phyloP scores from a whole-genome alignment of 64 coral and sea anemone species.

The Montipora foliosa region DNA sequence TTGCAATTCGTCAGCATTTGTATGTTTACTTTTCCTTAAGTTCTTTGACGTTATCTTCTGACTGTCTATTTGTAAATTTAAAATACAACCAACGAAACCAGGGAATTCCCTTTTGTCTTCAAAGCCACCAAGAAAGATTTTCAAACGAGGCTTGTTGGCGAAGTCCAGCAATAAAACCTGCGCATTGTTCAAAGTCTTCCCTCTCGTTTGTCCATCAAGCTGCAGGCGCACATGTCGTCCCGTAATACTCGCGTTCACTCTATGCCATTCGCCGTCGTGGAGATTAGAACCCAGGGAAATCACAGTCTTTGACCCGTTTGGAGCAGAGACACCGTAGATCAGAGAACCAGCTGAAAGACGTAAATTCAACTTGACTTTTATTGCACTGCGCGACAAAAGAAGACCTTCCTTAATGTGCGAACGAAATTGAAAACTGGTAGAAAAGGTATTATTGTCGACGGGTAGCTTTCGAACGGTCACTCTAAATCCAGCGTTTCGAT shows the following conservation, averaged over 20 bases:
- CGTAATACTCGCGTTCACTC: conserved; percentile 38
- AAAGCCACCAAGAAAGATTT: conserved; percentile 71
- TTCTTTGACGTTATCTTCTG: conserved; percentile 35
- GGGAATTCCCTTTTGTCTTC: neutral
- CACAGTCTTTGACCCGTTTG: conserved; percentile 55
- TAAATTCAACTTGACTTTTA: conserved; percentile 59
- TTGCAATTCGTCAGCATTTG: neutral
- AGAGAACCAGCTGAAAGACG: conserved; percentile 65
- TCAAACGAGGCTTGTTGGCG: conserved; percentile 63
- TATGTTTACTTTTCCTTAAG: conserved; percentile 3
- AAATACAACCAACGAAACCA: conserved; percentile 88
- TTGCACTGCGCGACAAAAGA: conserved; percentile 57
- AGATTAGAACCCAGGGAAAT: conserved; percentile 56
- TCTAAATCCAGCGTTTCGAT: conserved; percentile 48
- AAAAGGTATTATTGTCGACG: conserved; percentile 69
- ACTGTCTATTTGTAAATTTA: conserved; percentile 78
- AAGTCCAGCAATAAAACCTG: conserved; percentile 33
- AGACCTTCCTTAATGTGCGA: conserved; percentile 67
- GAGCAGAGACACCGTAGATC: conserved; percentile 42
- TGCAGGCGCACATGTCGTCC: conserved; percentile 17
- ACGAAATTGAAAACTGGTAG: conserved; percentile 79
- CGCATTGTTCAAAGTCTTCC: conserved; percentile 5
- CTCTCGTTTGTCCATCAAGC: conserved; percentile 20
- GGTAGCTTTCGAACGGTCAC: conserved; percentile 60
- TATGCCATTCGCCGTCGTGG: conserved; percentile 87